A percentile compares a stretch with the other conserved stretches of the same genome.
Conservation (phyloP, 2,113 vertebrate species). For the Cyphomyrus discorhynchus region DNA sequence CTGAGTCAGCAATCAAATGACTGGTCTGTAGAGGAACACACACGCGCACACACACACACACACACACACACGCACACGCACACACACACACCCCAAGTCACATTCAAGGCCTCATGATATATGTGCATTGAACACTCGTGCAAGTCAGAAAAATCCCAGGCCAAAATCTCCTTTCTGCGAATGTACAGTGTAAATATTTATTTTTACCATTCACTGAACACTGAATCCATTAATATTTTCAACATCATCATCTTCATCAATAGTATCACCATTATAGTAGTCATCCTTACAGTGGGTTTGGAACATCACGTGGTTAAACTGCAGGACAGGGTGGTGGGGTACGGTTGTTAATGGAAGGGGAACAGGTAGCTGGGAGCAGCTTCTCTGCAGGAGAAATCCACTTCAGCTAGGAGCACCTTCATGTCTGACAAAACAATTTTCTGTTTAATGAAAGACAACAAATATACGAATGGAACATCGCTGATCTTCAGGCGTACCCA, state of each 20-base stretch:
- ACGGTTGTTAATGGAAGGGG: not conserved
- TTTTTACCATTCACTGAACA: slow-evolving; percentile 22
- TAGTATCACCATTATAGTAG: not conserved
- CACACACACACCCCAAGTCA: not conserved
- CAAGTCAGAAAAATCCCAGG: not conserved
- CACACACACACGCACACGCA: not conserved
- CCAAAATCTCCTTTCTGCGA: not conserved
- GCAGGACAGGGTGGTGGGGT: not conserved
- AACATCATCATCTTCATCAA: slow-evolving; percentile 3
- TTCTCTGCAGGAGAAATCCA: not conserved
- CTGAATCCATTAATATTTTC: slow-evolving; percentile 12
- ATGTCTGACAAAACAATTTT: not conserved
- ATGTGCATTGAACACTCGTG: not conserved
- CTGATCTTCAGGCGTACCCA: not conserved
- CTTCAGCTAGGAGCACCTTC: not conserved
- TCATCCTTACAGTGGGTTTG: not conserved
- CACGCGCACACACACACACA: not conserved
- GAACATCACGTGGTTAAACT: not conserved
- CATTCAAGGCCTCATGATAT: not conserved
- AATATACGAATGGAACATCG: not conserved
- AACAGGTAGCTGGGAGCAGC: not conserved
- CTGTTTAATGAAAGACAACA: not conserved
- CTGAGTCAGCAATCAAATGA: not conserved
- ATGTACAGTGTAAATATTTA: slow-evolving; percentile 24
- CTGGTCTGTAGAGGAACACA: not conserved